Evolutionary conservation across 1,140 invertebrate species (phyloP), one percentile per base, ranked within the genome.

Genomic region (Papilio helenus): DNA sequence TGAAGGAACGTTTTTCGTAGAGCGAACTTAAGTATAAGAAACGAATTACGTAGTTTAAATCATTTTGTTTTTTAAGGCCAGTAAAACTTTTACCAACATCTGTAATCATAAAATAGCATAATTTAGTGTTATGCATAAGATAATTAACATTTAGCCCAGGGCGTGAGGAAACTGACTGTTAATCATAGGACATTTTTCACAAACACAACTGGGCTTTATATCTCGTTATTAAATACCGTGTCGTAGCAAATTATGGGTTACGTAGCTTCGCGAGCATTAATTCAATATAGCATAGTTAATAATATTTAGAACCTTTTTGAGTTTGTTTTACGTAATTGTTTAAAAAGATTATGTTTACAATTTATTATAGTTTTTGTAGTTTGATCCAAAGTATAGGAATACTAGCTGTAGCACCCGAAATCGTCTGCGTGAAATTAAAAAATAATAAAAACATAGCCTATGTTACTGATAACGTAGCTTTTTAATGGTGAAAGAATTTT

Each of bases 171-270:
- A 86, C 83, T 81, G 81, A 76, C 68, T 81, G 81, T 82, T 88
- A 85, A 88, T 88, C 79, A 80, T 85, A 55, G 79, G 83, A 84
- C 84, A 86, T 87, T 85, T 86, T 86, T 86, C 82, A 84, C 81
- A 72, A 71, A 26, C 55, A 79, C 79, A 72, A 79, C 58, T 61
- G 29, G n/a, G 29, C 65, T 65, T 34, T 68, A 58, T 71, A 79
- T 58, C 76, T 79, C 80, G 79, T 81, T 80, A 83, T 85, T 86
- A 86, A 82, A 65, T 46, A 71, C 73, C 58, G 68, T 68, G 29
- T 34, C 51, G 49, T 42, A 51, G 44, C 34, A 79, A 83, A 83
- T 83, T 77, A 73, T 51, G n/a, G 80, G 80, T 65, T 77, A 77
- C 55, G 76, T 61, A 42, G 34, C 51, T 42, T n/a, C 34, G 34